Conservation (phyloP, 37 sponge, comb jelly and placozoan species). For the Geodia barretti region DNA sequence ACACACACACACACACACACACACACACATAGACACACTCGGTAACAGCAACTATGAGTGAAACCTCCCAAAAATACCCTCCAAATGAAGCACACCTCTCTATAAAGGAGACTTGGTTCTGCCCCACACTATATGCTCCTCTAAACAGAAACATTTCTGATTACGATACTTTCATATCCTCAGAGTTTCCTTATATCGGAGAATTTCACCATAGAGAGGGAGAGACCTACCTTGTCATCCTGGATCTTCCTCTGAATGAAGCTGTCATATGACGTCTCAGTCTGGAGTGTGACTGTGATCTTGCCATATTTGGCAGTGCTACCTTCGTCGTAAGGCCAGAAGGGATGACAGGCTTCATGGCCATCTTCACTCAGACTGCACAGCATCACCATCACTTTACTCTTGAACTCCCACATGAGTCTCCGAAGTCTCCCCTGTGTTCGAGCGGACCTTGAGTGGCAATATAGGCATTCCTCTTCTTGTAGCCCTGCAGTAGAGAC, state of each 20-base stretch:
- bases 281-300: constrained; percentile 59
- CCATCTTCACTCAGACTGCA: constrained; percentile 42
- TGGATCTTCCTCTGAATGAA: constrained; percentile 28
- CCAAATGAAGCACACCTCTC: not conserved
- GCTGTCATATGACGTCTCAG: constrained; percentile 14
- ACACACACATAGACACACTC: too few species aligned
- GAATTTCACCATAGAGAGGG: too few species aligned
- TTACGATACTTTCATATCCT: too few species aligned
- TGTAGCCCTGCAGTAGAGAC: constrained; percentile 51
- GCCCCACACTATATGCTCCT: not conserved
- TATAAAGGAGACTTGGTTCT: not conserved
- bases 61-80: too few species aligned
- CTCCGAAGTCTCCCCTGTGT: constrained; percentile 62
- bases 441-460: constrained; percentile 64
- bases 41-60: too few species aligned
- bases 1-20: too few species aligned
- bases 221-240: constrained; percentile 49
- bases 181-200: too few species aligned
- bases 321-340: constrained; percentile 57
- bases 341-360: constrained; percentile 37
- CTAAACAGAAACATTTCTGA: too few species aligned
- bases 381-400: constrained; percentile 45
- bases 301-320: constrained; percentile 49
- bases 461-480: constrained; percentile 74
- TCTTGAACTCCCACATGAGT: constrained; percentile 66